A percentile compares a stretch with the other conserved stretches of the same genome.
phyloP scores from a whole-genome alignment of 2,113 vertebrate genomes.

The Ploceus nigricollis region DNA sequence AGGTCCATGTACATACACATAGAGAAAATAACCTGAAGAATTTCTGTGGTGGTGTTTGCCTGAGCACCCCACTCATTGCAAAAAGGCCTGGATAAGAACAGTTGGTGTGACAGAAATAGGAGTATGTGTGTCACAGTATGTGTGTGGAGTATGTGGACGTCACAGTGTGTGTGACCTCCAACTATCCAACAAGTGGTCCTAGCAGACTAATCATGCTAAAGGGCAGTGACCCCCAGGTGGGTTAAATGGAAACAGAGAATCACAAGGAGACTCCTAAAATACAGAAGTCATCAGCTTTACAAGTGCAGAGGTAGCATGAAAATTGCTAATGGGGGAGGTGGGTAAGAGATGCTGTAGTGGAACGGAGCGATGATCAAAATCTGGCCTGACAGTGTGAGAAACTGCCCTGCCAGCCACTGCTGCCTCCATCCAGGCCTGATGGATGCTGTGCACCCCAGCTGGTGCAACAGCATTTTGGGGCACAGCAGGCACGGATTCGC shows the following conservation, averaged over 20 bases:
- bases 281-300: not conserved
- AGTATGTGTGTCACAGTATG: not conserved
- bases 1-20: not conserved
- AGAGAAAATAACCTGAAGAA: not conserved
- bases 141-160: too few species aligned
- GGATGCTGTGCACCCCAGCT: fast-evolving
- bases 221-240: fast-evolving
- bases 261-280: not conserved
- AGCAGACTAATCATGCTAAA: not conserved
- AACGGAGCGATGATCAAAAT: not conserved
- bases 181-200: not conserved
- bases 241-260: not conserved
- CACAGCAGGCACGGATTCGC: not conserved
- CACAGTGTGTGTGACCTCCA: not conserved
- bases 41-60: not conserved
- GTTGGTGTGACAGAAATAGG: not conserved
- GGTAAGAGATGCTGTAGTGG: not conserved
- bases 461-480: not conserved
- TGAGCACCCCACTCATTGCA: not conserved
- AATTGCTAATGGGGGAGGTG: fast-evolving
- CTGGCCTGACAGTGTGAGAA: not conserved
- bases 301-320: not conserved
- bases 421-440: not conserved
- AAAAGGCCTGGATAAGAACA: not conserved
- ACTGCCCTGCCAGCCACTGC: not conserved